Evolutionary conservation across 1,140 invertebrate species (phyloP).

Genomic region (Condylostylus longicornis): DNA sequence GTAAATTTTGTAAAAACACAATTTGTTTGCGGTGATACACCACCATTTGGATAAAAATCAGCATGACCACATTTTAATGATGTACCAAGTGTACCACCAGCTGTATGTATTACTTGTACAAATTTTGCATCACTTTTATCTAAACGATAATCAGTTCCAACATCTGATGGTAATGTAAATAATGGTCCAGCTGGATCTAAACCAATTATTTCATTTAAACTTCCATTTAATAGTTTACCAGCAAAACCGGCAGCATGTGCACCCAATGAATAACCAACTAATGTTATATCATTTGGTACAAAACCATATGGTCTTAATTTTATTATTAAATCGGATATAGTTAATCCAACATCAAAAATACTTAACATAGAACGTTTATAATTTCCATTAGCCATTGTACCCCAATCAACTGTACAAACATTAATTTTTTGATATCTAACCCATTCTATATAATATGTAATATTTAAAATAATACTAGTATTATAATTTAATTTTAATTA

Average conservation of each 20-base stretch:
- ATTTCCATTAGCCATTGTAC: constrained; percentile 38
- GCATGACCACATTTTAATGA: constrained; percentile 59
- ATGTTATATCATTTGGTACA: constrained; percentile 39
- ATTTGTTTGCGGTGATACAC: constrained; percentile 60
- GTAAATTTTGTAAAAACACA: constrained; percentile 34
- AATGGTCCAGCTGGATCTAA: constrained; percentile 74
- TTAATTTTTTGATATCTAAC: constrained; percentile 18
- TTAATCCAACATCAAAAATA: constrained; percentile 41
- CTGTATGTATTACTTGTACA: constrained; percentile 84
- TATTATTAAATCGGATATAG: constrained; percentile 43
- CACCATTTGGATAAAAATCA: constrained; percentile 78
- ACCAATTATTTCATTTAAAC: constrained; percentile 34
- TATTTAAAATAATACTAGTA: neutral
- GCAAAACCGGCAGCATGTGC: constrained; percentile 77
- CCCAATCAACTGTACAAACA: constrained; percentile 45
- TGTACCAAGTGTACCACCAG: constrained; percentile 61
- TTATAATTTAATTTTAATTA: neutral
- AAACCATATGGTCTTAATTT: constrained; percentile 33
- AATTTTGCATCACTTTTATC: constrained; percentile 62
- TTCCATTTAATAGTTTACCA: constrained; percentile 39
- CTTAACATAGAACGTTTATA: constrained; percentile 28
- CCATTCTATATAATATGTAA: constrained; percentile 15
- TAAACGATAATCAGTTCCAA: constrained; percentile 47
- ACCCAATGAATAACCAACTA: constrained; percentile 72
- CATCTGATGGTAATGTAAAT: constrained; percentile 43